These are phyloP conservation scores for Synodontis membranacea DNA, from an alignment of 2,113 vertebrate species.

Conservation along the genomic window DNA sequence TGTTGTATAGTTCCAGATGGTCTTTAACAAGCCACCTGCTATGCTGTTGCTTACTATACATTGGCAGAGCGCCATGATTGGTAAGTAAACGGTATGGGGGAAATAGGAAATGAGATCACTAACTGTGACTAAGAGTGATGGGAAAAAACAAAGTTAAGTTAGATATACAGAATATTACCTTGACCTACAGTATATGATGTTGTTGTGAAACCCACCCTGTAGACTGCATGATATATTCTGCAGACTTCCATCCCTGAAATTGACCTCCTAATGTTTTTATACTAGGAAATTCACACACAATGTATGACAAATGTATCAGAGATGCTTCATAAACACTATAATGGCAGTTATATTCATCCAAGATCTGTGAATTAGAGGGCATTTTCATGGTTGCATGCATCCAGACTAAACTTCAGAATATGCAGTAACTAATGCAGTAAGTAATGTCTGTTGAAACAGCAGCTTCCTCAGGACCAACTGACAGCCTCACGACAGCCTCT, in stretches of 20 bases:
- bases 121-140: background rate
- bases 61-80: constrained; percentile 14
- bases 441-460: background rate
- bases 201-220: background rate
- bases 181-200: background rate
- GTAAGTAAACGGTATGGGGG: background rate
- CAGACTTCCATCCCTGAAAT: background rate
- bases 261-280: background rate
- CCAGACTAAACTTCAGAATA: background rate
- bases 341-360: background rate
- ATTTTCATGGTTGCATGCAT: background rate
- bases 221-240: background rate
- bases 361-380: background rate
- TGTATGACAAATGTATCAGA: background rate
- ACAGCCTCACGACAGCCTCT: background rate
- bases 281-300: background rate
- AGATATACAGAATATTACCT: background rate
- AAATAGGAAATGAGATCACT: constrained; percentile 9
- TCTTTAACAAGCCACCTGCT: background rate
- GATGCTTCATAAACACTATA: background rate
- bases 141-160: background rate
- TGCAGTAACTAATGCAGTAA: background rate
- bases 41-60: background rate
- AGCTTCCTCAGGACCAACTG: background rate
- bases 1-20: background rate